These are phyloP conservation scores for Dolichoris vasculosae DNA, from an alignment of 1,140 invertebrate species.

Conservation along the genomic window DNA sequence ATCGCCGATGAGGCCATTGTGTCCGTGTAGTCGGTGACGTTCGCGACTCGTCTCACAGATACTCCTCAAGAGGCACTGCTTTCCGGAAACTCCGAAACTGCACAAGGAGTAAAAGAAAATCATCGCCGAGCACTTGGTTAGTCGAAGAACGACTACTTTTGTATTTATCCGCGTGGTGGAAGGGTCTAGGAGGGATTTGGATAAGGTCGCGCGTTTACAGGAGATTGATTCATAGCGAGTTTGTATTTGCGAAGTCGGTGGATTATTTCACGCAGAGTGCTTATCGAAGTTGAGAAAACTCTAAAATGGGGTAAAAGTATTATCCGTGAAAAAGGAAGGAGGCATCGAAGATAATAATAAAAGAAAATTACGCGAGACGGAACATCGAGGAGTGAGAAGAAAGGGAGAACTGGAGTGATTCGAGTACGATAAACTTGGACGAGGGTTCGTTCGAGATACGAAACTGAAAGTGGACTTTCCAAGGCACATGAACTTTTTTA, in stretches of 20 bases:
- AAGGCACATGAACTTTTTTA: constrained; percentile 36
- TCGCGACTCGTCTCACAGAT: constrained; percentile 64
- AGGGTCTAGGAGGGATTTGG: no score
- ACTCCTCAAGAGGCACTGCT: constrained; percentile 63
- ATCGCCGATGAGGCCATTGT: constrained; percentile 66
- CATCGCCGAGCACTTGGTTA: neutral
- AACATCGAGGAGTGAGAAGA: neutral
- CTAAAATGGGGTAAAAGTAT: no score
- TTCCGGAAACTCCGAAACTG: constrained; percentile 64
- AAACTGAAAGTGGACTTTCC: constrained; percentile 36
- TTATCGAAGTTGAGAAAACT: no score
- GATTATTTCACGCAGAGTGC: no score
- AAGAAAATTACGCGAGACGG: neutral
- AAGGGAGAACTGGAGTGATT: no score
- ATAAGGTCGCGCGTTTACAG: no score
- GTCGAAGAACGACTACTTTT: no score
- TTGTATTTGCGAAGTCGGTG: no score
- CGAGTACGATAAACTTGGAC: neutral
- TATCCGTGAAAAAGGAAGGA: no score
- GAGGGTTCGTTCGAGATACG: constrained; percentile 5
- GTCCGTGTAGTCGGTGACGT: constrained; percentile 40
- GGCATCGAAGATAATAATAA: no score
- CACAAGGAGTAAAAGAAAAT: neutral
- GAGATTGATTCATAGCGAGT: no score
- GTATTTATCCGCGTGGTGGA: no score